Base-by-base conservation (phyloP, 1,140 invertebrate species). In the Rhopalosiphum maidis region DNA sequence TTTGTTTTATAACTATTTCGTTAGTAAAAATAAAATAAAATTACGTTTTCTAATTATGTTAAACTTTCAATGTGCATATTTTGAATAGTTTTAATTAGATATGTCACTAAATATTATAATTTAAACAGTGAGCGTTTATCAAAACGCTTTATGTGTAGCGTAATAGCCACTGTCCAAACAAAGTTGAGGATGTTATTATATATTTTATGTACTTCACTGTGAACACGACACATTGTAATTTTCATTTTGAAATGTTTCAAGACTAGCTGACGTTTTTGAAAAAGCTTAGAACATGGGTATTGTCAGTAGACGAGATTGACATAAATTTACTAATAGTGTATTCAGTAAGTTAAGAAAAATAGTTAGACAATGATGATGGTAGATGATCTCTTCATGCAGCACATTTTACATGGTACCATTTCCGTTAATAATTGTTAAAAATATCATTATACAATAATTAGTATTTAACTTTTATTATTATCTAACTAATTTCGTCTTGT, bases 221-320 rank as follows among this genome's bases (percentile, higher is more conserved):
- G 23, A n/a, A 68, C n/a, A 15, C 4, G 48, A 90, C n/a, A 37
- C 37, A 21, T 55, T 68, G 37, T 60, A n/a, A 90, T 68, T 91
- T 82, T 11, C 30, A 35, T 48, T 23, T 15, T 48, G 25, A 77
- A 82, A 83, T 46, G 35, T 91, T 91, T 25, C n/a, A 35, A 30
- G 25, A 82, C 21, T 22, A 46, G 18, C 37, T 91, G 90, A 91
- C 43, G 15, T 83, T 91, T 83, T 82, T 82, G 90, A 82, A 91
- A 48, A 91, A 48, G 41, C 43, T 91, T 91, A 90, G 2, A 90
- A 89, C 87, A 54, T 35, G 46, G n/a, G n/a, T 51, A n/a, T 88
- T 3, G 30, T 89, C 87, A n/a, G n/a, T 35, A 88, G 15, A 88
- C 18, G 2, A 35, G n/a, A 35, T 0, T 9, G 30, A 30, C 46